phyloP scores from a whole-genome alignment of 53 echinoderm and acorn worm genomes.

The Hippasteria phrygiana region DNA sequence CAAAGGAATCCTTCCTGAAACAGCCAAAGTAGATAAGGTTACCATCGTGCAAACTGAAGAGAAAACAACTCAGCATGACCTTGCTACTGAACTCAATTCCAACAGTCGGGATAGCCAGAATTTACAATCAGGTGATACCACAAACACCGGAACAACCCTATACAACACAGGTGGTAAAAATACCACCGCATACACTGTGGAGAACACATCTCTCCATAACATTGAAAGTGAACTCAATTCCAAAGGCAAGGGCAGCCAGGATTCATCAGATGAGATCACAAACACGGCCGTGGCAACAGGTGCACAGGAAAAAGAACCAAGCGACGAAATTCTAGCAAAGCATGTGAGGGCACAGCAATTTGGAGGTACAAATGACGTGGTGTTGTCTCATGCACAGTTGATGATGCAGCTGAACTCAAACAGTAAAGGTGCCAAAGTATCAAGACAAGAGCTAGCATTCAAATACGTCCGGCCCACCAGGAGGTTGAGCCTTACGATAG shows the following conservation, averaged over 20 bases:
- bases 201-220: neutral
- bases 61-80: neutral
- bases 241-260: neutral
- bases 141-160: no score
- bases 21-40: neutral
- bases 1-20: neutral
- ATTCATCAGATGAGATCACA: neutral
- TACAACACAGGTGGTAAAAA: no score
- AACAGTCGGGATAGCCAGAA: neutral
- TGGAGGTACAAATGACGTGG: neutral
- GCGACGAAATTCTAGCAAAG: neutral
- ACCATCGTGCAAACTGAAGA: neutral
- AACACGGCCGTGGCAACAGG: neutral
- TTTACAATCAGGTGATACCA: neutral
- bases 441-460: neutral
- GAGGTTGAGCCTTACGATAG: neutral
- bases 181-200: neutral
- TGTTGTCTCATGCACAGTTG: neutral
- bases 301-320: neutral
- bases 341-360: neutral
- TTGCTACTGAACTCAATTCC: neutral
- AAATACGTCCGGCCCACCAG: constrained; percentile 10
- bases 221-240: neutral
- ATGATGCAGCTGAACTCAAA: constrained; percentile 3
- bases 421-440: neutral